Evolutionary conservation across 2,797 vertebrate genomes (phyloP), one percentile per base, ranked within the genome.

Genomic region (Galagoides demidoff): DNA sequence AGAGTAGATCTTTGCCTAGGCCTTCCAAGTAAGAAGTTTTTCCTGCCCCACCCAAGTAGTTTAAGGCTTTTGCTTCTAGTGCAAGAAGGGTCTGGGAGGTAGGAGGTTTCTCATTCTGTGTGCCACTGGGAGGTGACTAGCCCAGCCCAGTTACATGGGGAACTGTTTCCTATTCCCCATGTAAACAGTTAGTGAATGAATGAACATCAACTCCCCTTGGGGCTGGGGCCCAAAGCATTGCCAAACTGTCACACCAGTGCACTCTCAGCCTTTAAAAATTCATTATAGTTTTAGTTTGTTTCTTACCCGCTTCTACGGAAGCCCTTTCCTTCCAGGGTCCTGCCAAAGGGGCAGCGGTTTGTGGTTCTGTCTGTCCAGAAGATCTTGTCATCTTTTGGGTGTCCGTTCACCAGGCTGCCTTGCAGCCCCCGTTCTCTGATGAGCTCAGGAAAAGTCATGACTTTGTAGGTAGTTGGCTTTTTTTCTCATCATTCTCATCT

Each of bases 401-500:
- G 85, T 52, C 43, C 5, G 43, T 31, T 45, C 79, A 14, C 57
- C 39, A 23, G 64, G 34, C 61, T 64, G 29, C 31, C 57, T 66
- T 19, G 2, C 27, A 57, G 64, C 2, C 79, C 57, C 77, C 29
- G 63, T n/a, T 66, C 81, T 90, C 37, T 3, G n/a, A 20, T 0
- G 37, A 11, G 61, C 63, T 92, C 22, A 20, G 29, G 59, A 45
- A 39, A 90, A 81, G 61, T 83, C 86, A 73, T 34, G 68, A 45
- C 85, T 95, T 87, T 81, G 43, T 89, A 89, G 43, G 43, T 81
- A 55, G 29, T 16, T 23, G 52, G 45, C 16, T 61, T 23, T 78
- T 88, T 88, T 74, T 68, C 68, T 81, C 55, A 55, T 74, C 76
- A 81, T 74, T 77, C 73, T 85, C 59, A 49, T 77, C 71, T 85